Base-by-base conservation (phyloP, 2,113 vertebrate species). In the Otocyon megalotis region DNA sequence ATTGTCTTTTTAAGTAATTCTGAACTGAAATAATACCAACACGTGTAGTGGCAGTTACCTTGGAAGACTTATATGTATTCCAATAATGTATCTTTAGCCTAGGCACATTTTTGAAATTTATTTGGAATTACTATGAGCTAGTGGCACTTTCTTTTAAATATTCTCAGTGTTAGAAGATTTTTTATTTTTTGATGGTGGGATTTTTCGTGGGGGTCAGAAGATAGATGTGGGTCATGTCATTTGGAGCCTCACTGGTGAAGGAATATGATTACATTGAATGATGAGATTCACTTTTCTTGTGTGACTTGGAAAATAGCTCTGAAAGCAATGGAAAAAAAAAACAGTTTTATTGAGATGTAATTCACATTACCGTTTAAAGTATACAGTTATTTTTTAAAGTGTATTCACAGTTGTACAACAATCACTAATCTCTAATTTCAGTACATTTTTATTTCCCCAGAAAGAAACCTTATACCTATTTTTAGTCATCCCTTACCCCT, bases 1-100 rank as follows among this genome's bases (percentile, higher is more conserved):
- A 2, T 93, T 88, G 1, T 93, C 11, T 93, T 97, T 97, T 96
- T 82, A 81, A 92, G 58, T 5, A 95, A 0, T 94, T 88, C 26
- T 87, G 43, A 79, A 71, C 54, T 83, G 67, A 84, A 87, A 54
- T 84, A 79, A 60, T 53, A 19, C 69, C 71, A 89, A 15, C 43
- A 67, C 54, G 26, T 54, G 2, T 74, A 77, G 53, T 91, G 2
- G 22, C 28, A 86, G 3, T 87, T 65, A 63, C 28, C 8, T 91
- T 88, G 54, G 54, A 87, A 80, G n/a, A 43, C 14, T n/a, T n/a
- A 1, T 3, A n/a, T 53, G 15, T 92, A 32, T 67, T 90, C 62
- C 48, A 54, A 4, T 60, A n/a, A 20, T 72, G 79, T 88, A 37
- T 79, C 9, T 81, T 1, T 86, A 95, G 54, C 56, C 13, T 62